These are phyloP conservation scores for Matsumyia berberina DNA, from an alignment of 2,888 invertebrate genomes.

Conservation along the genomic window DNA sequence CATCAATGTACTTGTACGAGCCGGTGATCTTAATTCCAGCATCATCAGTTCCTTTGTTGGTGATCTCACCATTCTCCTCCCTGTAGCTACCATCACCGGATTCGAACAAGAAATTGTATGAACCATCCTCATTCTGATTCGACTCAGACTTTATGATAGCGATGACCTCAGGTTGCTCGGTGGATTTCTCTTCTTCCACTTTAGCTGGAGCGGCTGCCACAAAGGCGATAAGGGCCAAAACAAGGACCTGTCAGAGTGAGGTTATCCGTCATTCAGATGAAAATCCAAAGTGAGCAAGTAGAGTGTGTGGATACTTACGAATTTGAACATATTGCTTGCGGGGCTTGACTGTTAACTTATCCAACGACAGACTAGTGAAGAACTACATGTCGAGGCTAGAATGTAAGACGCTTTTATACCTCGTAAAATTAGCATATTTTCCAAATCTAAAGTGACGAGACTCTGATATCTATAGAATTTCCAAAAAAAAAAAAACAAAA, in stretches of 20 bases:
- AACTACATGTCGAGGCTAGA: constrained; percentile 41
- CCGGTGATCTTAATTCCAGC: constrained; percentile 81
- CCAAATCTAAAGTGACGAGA: constrained; percentile 21
- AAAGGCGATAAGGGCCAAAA: constrained; percentile 77
- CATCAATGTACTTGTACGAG: constrained; percentile 82
- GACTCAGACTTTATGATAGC: constrained; percentile 81
- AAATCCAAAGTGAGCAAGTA: background rate
- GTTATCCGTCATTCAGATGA: background rate
- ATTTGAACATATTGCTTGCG: constrained; percentile 78
- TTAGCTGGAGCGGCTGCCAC: constrained; percentile 78
- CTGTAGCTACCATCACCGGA: constrained; percentile 81
- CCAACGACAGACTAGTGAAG: constrained; percentile 43
- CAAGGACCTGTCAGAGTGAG: constrained; percentile 41
- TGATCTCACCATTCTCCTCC: constrained; percentile 81
- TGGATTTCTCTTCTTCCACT: constrained; percentile 45
- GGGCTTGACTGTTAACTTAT: constrained; percentile 37
- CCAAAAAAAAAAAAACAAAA: constrained; percentile 14
- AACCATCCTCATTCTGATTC: constrained; percentile 81
- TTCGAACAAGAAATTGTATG: constrained; percentile 81
- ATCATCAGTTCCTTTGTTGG: constrained; percentile 80
- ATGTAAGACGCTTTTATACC: constrained; percentile 64
- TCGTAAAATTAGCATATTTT: constrained; percentile 54
- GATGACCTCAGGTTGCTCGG: constrained; percentile 78
- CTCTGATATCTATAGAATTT: constrained; percentile 43
- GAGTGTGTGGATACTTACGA: constrained; percentile 77